Evolutionary conservation across 2,797 vertebrate genomes (phyloP).

Genomic region (Ceyx erithaca): DNA sequence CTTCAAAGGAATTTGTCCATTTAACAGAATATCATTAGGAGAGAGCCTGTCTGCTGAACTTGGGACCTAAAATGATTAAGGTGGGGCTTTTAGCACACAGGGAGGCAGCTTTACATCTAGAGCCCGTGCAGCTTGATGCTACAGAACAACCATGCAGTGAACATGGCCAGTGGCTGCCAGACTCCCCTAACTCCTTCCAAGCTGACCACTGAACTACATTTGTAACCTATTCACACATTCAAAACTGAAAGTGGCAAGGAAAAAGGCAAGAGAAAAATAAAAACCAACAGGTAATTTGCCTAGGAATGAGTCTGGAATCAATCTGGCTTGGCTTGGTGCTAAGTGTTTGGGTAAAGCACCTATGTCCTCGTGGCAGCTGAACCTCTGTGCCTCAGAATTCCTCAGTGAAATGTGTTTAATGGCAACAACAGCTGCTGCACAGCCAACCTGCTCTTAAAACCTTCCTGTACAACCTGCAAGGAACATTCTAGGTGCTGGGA

Average conservation of each 20-base stretch:
- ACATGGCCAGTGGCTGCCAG: slow-evolving; percentile 42
- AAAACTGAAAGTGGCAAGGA: not conserved
- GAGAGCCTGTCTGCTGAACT: slow-evolving; percentile 71
- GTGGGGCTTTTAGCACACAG: slow-evolving; percentile 51
- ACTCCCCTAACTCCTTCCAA: not conserved
- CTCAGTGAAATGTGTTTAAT: not conserved
- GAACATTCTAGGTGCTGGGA: not conserved
- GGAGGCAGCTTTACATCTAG: slow-evolving; percentile 62
- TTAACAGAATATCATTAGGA: slow-evolving; percentile 79
- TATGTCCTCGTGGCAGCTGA: not conserved
- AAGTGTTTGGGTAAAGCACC: not conserved
- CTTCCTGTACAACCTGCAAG: not conserved
- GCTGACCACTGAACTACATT: not conserved
- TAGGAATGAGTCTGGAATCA: not conserved
- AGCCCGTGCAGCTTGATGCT: not conserved
- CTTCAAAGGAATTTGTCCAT: slow-evolving; percentile 82
- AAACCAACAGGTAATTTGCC: not conserved
- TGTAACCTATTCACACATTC: not conserved
- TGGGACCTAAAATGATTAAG: slow-evolving; percentile 68
- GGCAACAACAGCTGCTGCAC: not conserved
- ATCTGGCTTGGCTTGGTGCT: not conserved
- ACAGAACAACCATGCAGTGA: not conserved
- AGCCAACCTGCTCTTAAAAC: not conserved
- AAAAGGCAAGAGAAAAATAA: not conserved
- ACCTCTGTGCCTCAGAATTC: not conserved